Base-by-base conservation (phyloP, 2,888 invertebrate species). In the Spodoptera exigua region DNA sequence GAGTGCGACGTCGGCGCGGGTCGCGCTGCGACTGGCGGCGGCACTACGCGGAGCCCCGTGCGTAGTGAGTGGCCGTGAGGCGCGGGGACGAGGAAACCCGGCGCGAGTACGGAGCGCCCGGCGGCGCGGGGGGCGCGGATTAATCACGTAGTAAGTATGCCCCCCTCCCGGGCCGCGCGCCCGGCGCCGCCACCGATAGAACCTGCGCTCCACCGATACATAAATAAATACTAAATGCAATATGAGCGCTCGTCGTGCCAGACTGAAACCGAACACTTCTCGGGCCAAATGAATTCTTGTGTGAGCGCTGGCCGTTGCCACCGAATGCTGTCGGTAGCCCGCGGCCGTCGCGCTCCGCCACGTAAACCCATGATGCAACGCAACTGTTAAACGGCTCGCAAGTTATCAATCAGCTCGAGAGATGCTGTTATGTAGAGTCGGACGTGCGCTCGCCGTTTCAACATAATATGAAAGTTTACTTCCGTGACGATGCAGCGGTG, bases 21-120 rank as follows among this genome's bases (percentile, higher is more conserved):
- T 92, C 93, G 93, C 92, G 86, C 89, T 87, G 92, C 93, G 93
- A 93, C 93, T 92, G 91, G 70, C 89, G 88, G 87, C 84, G 89
- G 89, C 90, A 91, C 91, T 92, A 91, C 91, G 90, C 89, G 89
- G 88, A 87, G 91, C 89, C 75, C 89, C 92, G 92, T 93, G 93
- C 92, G 93, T 93, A 93, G 90, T 92, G 92, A 93, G 92, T 93
- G 92, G 93, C 92, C 93, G 90, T 92, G 94, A 93, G 94, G 93
- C 91, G 93, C 93, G 93, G 93, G 93, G 94, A 93, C 92, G 93
- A 93, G 93, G 93, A 93, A 93, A 93, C 93, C 94, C 93, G 93
- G 89, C 88, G 90, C 91, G 91, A 90, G 92, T 93, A 93, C 92
- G 93, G 88, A 88, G 90, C 88, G 87, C 88, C 89, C 85, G 83